phyloP scores from a whole-genome alignment of 2,113 vertebrate species.

The Pterocles gutturalis region DNA sequence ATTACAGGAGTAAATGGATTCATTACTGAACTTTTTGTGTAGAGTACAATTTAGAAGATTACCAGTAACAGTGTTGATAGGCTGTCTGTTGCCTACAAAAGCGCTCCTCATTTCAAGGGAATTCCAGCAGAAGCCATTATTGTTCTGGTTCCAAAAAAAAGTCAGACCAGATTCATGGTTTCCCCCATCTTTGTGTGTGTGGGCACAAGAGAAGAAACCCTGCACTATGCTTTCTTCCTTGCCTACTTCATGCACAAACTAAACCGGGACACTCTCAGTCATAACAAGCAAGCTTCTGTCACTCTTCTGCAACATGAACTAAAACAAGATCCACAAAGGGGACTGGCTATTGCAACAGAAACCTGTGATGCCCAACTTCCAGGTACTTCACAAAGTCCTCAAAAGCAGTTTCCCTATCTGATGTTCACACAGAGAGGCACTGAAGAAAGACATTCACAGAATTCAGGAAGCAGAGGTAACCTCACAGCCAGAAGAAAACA shows the following conservation, averaged over 20 bases:
- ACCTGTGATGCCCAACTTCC: background rate
- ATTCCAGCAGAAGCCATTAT: background rate
- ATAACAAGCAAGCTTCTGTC: background rate
- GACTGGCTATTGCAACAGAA: background rate
- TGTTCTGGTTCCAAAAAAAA: background rate
- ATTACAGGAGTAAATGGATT: background rate
- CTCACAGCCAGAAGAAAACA: background rate
- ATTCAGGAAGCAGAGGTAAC: background rate
- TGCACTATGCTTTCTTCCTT: background rate
- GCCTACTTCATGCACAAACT: background rate
- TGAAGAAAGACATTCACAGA: fast-evolving
- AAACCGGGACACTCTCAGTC: background rate
- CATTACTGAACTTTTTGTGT: background rate
- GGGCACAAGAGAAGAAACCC: background rate
- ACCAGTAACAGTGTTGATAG: background rate
- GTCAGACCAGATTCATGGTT: background rate
- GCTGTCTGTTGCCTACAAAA: background rate
- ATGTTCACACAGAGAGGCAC: background rate
- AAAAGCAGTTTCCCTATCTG: background rate
- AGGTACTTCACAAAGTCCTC: background rate
- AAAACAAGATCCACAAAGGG: background rate
- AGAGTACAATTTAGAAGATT: background rate
- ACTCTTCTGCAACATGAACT: background rate
- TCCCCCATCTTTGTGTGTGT: background rate
- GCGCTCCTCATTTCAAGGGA: background rate